Evolutionary conservation across 2,797 vertebrate species (phyloP), one percentile per base, ranked within the genome.

Genomic region (Centroberyx gerrardi): DNA sequence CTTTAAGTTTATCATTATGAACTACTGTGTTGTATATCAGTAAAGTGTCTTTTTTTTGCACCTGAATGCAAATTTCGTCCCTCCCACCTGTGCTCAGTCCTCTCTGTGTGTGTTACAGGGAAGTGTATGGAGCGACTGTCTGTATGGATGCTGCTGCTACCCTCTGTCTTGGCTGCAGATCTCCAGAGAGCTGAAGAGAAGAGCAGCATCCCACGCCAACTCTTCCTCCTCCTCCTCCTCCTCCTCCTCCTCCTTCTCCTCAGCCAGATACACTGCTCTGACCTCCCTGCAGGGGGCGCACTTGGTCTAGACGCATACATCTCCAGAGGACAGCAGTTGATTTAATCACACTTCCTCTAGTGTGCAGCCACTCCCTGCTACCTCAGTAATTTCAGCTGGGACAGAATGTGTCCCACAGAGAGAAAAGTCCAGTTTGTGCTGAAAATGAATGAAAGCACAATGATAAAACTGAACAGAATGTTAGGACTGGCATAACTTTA

Each of bases 71-170:
- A 87, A 86, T 77, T 62, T 61, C 52, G 1, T 66, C 74, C 87
- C 78, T 87, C 86, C 88, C 83, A 85, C 90, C 71, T 82, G 67
- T 7, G 74, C 59, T 85, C 71, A 74, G 33, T 38, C 74, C 40
- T 72, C 33, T 28, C 8, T 66, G 12, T 59, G 8, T 68, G 62
- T 80, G 28, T 88, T 76, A 22, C 73, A 94, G 92, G 93, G 92
- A 27, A 91, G 86, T n/a, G 87, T 92, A 73, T 93, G 92, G 83
- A 93, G 90, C 18, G 94, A 95, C 85, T 95, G 93, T 78, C 81
- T 94, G 78, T 93, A 92, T 1, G 93, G 93, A 64, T 95, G 94
- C 86, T 93, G 93, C 86, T 95, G 93, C 87, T 94, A 94, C 58
- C 77, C 90, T 0, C 83, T 95, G 59, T 95, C 94, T 82, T 94